Conservation (phyloP, 2,113 vertebrate species). For the Megaleporinus macrocephalus region DNA sequence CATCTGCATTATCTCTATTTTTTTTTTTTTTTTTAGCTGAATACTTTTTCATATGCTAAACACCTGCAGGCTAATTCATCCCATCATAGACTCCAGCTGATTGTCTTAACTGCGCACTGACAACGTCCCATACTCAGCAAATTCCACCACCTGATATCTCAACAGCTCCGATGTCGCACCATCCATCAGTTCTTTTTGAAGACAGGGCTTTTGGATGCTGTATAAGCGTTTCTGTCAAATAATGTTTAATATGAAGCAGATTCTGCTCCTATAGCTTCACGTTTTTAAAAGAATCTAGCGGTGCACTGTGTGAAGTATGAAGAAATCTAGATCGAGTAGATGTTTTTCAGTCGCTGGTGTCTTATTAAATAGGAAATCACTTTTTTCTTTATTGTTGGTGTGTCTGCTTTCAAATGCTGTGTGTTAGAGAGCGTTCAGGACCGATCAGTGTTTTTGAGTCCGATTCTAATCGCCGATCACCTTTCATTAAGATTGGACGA, state of each 20-base stretch:
- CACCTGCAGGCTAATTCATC: not conserved
- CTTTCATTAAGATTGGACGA: no score
- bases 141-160: slow-evolving; percentile 19
- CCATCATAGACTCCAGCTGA: not conserved
- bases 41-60: not conserved
- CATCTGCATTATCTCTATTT: not conserved
- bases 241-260: slow-evolving; percentile 11
- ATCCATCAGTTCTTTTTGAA: slow-evolving; percentile 21
- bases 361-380: no score
- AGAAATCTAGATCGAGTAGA: no score
- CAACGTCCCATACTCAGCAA: slow-evolving; percentile 2
- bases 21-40: not conserved
- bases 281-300: not conserved
- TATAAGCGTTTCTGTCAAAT: slow-evolving; percentile 32
- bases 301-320: not conserved
- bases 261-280: not conserved
- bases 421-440: no score
- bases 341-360: no score
- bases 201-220: slow-evolving; percentile 11
- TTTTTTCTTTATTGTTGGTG: no score
- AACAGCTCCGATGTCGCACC: not conserved
- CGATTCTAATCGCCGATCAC: no score
- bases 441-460: no score
- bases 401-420: no score
- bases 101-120: not conserved